Evolutionary conservation across 2,113 vertebrate genomes (phyloP).

Genomic region (Vimba vimba): DNA sequence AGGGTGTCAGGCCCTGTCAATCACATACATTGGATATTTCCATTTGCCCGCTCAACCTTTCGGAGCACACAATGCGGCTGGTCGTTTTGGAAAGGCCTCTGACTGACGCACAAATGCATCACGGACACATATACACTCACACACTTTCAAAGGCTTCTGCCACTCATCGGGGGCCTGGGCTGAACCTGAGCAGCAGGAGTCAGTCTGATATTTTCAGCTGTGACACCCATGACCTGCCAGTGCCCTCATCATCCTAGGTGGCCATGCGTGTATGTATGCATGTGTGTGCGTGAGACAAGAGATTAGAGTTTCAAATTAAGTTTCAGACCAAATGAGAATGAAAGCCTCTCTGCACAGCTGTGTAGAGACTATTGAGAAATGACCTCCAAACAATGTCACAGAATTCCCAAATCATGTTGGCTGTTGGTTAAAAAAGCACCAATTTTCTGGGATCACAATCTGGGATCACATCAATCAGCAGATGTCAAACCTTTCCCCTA

Average conservation of each 20-base stretch:
- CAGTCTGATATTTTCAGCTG: constrained; percentile 56
- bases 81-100: constrained; percentile 38
- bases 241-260: constrained; percentile 41
- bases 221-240: constrained; percentile 50
- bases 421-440: too few species aligned
- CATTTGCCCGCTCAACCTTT: constrained; percentile 48
- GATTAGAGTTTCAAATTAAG: constrained; percentile 26
- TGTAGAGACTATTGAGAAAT: background rate
- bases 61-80: constrained; percentile 20
- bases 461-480: background rate
- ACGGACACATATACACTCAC: constrained; percentile 16
- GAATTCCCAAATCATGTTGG: background rate
- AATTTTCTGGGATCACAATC: background rate
- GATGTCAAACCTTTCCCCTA: background rate
- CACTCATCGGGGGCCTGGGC: constrained; percentile 43
- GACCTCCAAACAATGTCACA: background rate
- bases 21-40: constrained; percentile 54
- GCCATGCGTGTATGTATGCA: background rate
- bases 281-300: constrained; percentile 5
- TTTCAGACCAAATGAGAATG: background rate
- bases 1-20: constrained; percentile 45
- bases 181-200: constrained; percentile 51
- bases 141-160: constrained; percentile 51
- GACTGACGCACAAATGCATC: constrained; percentile 23
- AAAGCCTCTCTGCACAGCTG: background rate